Evolutionary conservation across 23 tunicate species (phyloP).

Genomic region (Diplosoma virens): DNA sequence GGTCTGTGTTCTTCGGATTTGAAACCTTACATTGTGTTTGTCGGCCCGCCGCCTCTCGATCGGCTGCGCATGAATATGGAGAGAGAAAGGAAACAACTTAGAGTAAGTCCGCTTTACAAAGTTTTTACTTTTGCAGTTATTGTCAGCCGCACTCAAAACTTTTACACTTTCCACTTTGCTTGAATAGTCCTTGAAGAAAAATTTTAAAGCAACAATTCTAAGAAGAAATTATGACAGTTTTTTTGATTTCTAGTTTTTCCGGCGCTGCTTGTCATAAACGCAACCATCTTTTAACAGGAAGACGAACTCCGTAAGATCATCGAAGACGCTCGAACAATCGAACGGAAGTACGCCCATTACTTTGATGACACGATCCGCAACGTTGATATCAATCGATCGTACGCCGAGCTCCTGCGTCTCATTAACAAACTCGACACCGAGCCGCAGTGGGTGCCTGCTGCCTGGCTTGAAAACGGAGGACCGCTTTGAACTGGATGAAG

Average conservation of each 20-base stretch:
- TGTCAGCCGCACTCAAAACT: no score
- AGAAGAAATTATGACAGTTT: no score
- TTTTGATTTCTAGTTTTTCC: no score
- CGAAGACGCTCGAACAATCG: constrained; percentile 86
- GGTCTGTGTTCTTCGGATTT: constrained; percentile 46
- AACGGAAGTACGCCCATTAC: constrained; percentile 80
- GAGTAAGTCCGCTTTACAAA: constrained; percentile 39
- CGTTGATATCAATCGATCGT: constrained; percentile 83
- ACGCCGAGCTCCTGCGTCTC: constrained; percentile 87
- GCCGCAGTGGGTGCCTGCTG: constrained; percentile 99
- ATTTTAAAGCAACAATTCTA: no score
- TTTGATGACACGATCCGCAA: constrained; percentile 92
- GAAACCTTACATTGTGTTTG: constrained; percentile 90
- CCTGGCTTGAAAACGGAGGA: constrained; percentile 81
- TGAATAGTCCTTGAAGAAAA: no score
- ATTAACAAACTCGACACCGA: constrained; percentile 94
- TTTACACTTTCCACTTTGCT: no score
- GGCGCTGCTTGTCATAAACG: no score
- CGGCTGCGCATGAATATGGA: constrained; percentile 68
- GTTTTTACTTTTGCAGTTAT: no score
- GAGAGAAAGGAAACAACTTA: constrained; percentile 84
- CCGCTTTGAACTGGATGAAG: constrained; percentile 21
- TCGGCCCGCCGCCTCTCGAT: constrained; percentile 91
- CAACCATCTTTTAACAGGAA: constrained; percentile 65
- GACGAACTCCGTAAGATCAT: constrained; percentile 84